These are phyloP conservation scores for Tiliacea citrago DNA, from an alignment of 2,888 invertebrate species.

Conservation along the genomic window DNA sequence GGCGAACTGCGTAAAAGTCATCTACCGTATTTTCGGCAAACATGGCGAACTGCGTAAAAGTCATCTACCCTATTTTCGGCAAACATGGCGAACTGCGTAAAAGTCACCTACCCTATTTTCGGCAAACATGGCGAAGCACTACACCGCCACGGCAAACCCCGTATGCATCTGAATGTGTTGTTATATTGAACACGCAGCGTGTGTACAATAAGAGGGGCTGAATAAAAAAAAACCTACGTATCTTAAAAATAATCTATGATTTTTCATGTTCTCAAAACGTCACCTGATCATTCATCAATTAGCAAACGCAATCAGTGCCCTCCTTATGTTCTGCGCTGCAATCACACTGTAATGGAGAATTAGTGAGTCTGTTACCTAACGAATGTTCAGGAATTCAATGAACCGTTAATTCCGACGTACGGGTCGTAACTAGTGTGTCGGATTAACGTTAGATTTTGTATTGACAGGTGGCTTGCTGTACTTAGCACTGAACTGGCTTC, in stretches of 20 bases:
- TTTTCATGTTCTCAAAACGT: neutral
- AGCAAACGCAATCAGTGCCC: slow-evolving; percentile 6
- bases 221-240: too few species aligned
- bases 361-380: slow-evolving; percentile 1
- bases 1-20: too few species aligned
- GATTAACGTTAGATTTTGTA: slow-evolving; percentile 18
- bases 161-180: too few species aligned
- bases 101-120: too few species aligned
- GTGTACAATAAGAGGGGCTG: too few species aligned
- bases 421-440: slow-evolving; percentile 11
- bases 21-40: too few species aligned
- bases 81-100: too few species aligned
- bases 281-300: neutral
- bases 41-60: too few species aligned
- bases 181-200: too few species aligned
- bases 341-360: slow-evolving; percentile 8
- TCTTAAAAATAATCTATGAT: neutral
- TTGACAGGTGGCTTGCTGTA: neutral
- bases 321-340: neutral
- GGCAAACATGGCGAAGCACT: too few species aligned
- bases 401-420: neutral
- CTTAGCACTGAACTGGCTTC: neutral
- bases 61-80: too few species aligned
- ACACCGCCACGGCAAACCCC: too few species aligned
- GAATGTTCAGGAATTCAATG: neutral